phyloP scores from a whole-genome alignment of 2,888 invertebrate species.

The Coenonympha arcania region DNA sequence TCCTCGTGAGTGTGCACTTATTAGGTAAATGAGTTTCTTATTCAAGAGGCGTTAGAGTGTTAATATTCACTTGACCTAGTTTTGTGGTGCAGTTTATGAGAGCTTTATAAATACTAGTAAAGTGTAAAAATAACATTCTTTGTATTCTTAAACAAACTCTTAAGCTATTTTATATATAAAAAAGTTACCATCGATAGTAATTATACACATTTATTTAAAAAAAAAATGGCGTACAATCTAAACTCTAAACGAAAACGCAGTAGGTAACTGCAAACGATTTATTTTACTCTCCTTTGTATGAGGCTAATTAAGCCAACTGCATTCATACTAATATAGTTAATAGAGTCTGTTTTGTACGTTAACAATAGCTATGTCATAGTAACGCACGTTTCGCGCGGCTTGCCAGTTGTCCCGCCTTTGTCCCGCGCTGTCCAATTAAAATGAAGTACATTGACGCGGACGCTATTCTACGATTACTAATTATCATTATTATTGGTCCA shows the following conservation, averaged over 20 bases:
- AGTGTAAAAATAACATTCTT: too few relatives aligned
- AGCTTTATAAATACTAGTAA: neutral
- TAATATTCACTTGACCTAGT: neutral
- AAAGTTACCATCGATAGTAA: too few relatives aligned
- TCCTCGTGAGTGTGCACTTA: neutral
- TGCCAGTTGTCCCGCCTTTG: conserved; percentile 50
- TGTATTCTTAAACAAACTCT: neutral
- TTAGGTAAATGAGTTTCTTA: neutral
- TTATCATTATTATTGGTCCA: conserved; percentile 50
- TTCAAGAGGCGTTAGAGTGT: neutral
- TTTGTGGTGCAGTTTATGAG: neutral
- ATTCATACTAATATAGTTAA: conserved; percentile 39
- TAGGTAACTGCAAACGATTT: neutral
- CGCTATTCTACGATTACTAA: conserved; percentile 41
- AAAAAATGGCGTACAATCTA: neutral
- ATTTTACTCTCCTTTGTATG: conserved; percentile 8
- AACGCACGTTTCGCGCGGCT: conserved; percentile 39
- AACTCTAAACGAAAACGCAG: neutral
- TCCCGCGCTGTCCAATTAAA: conserved; percentile 64
- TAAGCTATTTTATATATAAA: neutral
- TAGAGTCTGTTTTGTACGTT: conserved; percentile 47
- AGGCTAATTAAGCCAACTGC: conserved; percentile 23
- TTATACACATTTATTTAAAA: neutral
- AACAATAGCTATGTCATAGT: conserved; percentile 62
- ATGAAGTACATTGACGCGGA: conserved; percentile 55